Conservation (phyloP, 2,797 vertebrate species). For the Numenius phaeopus region DNA sequence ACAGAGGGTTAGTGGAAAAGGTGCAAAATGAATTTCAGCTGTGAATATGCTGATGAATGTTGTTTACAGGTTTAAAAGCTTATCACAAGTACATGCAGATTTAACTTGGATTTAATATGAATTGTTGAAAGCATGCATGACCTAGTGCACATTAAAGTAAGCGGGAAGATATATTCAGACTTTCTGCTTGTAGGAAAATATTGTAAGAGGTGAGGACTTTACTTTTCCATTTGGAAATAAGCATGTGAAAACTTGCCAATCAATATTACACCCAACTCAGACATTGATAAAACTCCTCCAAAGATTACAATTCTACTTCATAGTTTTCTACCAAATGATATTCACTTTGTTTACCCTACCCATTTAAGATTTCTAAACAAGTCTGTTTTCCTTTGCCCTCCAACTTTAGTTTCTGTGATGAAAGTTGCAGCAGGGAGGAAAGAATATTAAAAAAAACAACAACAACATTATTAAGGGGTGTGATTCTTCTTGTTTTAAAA, state of each 20-base stretch:
- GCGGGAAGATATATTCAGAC: neutral
- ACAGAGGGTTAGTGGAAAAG: conserved; percentile 26
- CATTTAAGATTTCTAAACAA: neutral
- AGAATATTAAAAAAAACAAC: neutral
- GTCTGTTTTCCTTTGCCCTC: neutral
- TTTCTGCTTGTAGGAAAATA: conserved; percentile 16
- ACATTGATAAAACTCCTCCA: neutral
- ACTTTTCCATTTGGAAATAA: neutral
- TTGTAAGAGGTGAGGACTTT: neutral
- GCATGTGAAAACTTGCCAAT: conserved; percentile 4
- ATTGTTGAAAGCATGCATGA: conserved; percentile 37
- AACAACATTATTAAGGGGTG: neutral
- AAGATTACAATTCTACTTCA: neutral
- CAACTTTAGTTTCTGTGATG: neutral
- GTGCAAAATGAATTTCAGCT: conserved; percentile 47
- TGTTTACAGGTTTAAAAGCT: conserved; percentile 59
- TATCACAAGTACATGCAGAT: conserved; percentile 46
- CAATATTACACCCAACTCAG: neutral
- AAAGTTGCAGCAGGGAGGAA: neutral
- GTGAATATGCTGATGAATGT: conserved; percentile 37
- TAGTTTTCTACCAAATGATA: neutral
- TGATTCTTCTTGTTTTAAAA: neutral
- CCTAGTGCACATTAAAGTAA: neutral
- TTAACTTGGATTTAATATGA: conserved; percentile 54
- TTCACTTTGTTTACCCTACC: neutral